phyloP scores from a whole-genome alignment of 2,797 vertebrate species.

The Cryptoprocta ferox region DNA sequence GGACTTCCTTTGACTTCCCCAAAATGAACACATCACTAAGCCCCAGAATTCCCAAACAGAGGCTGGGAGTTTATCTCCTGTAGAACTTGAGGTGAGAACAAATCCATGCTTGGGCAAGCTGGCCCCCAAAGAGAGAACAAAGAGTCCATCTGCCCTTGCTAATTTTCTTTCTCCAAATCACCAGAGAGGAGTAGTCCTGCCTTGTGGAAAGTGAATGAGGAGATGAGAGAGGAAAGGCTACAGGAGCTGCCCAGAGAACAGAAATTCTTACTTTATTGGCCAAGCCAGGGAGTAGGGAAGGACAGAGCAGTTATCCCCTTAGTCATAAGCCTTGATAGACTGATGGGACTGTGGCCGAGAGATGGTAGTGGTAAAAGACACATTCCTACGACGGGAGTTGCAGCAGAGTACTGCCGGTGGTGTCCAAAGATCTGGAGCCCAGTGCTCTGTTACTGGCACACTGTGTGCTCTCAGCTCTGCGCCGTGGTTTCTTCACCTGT shows the following conservation, averaged over 20 bases:
- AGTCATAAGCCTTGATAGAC: not conserved
- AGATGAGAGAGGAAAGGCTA: not conserved
- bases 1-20: not conserved
- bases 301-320: not conserved
- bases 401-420: too few relatives aligned
- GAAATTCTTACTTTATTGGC: not conserved
- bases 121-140: not conserved
- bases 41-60: not conserved
- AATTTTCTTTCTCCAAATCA: not conserved
- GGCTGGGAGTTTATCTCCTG: not conserved
- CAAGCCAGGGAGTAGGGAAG: not conserved
- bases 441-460: not conserved
- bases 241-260: not conserved
- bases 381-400: rapidly evolving
- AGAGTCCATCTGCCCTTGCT: not conserved
- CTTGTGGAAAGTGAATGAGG: not conserved
- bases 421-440: not conserved
- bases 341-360: rapidly evolving
- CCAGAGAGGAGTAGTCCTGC: not conserved
- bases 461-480: not conserved
- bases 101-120: not conserved
- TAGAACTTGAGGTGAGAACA: not conserved
- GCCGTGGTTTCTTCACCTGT: not conserved
- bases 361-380: too few relatives aligned
- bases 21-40: not conserved